Evolutionary conservation across 2,797 vertebrate genomes (phyloP).

Genomic region (Falco columbarius): DNA sequence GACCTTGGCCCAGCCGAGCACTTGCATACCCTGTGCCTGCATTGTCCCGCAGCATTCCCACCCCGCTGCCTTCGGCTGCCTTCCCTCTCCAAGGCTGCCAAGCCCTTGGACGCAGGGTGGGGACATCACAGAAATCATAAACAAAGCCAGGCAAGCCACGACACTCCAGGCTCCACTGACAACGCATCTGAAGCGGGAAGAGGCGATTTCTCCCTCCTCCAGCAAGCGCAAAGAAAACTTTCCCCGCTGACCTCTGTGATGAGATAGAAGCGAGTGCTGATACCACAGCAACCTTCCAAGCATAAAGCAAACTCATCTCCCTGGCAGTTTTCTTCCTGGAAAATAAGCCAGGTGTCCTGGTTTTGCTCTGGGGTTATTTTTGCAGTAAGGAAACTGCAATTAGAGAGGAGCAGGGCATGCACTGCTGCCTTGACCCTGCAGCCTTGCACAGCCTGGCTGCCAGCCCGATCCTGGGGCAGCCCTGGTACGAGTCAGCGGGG

Average conservation of each 20-base stretch:
- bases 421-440: not conserved
- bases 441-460: not conserved
- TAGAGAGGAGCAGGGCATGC: fast-evolving
- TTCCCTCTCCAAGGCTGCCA: slow-evolving; percentile 30
- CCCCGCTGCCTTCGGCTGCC: slow-evolving; percentile 15
- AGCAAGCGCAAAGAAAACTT: not conserved
- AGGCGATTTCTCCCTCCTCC: not conserved
- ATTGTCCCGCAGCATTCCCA: slow-evolving; percentile 58
- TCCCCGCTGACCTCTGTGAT: not conserved
- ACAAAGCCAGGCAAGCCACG: not conserved
- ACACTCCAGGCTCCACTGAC: not conserved
- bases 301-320: not conserved
- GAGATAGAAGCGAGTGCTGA: not conserved
- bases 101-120: slow-evolving; percentile 50
- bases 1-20: slow-evolving; percentile 63
- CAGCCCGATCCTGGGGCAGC: not conserved
- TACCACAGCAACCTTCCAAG: not conserved
- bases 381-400: fast-evolving
- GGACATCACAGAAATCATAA: slow-evolving; percentile 29
- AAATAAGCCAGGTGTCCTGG: not conserved
- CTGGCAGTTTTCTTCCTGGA: not conserved
- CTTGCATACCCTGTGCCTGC: slow-evolving; percentile 39
- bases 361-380: not conserved
- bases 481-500: too few relatives aligned
- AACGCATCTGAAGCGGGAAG: not conserved